Evolutionary conservation across 2,113 vertebrate genomes (phyloP).

Genomic region (Alectura lathami): DNA sequence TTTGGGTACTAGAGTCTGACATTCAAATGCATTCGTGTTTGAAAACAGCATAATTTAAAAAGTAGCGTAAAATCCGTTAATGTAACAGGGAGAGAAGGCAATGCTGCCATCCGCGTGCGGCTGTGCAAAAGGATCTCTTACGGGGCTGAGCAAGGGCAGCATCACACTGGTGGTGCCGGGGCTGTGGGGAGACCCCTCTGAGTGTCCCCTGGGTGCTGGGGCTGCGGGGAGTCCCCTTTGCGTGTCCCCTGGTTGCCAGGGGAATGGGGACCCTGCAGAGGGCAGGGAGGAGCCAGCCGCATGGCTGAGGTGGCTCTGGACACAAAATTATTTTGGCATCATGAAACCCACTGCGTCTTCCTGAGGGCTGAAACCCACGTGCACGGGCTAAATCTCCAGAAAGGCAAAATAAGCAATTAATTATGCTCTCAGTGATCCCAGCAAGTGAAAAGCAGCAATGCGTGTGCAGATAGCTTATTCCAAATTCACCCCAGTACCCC

Average conservation of each 20-base stretch:
- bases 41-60: slow-evolving; percentile 60
- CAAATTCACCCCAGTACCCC: background rate
- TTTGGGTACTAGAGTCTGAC: slow-evolving; percentile 58
- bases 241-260: accelerated
- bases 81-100: background rate
- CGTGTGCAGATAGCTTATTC: background rate
- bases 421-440: background rate
- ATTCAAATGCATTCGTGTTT: slow-evolving; percentile 59
- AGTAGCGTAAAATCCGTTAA: slow-evolving; percentile 58
- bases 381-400: background rate
- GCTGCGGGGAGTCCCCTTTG: background rate
- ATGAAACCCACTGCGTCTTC: accelerated
- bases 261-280: background rate
- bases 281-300: background rate
- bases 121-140: background rate
- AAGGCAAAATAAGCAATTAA: background rate
- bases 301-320: background rate
- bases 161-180: background rate
- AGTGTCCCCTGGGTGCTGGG: accelerated
- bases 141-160: background rate
- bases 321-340: background rate
- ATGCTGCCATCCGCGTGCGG: slow-evolving; percentile 4
- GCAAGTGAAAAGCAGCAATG: background rate
- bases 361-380: background rate
- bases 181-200: background rate